A percentile compares a stretch with the other conserved stretches of the same genome.
Evolutionary conservation across 2,888 invertebrate genomes (phyloP).

Genomic region (Fragum whitleyi): DNA sequence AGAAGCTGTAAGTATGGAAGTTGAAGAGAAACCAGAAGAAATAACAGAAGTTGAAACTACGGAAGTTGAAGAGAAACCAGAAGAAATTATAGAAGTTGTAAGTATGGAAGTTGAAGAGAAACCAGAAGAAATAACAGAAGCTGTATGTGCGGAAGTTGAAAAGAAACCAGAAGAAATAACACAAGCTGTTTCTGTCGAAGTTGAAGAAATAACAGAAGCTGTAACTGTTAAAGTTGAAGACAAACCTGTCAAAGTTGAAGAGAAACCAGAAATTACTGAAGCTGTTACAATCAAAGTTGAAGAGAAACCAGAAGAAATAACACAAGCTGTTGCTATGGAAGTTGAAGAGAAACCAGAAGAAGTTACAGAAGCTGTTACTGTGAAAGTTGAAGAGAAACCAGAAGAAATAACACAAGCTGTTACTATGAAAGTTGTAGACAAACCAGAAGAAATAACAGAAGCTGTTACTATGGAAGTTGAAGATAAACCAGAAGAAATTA

Average conservation of each 20-base stretch:
- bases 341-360: slow-evolving; percentile 23
- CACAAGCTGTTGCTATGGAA: slow-evolving; percentile 20
- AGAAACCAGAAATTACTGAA: neutral
- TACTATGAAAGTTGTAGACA: neutral
- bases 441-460: no score
- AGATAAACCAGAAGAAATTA: slow-evolving; percentile 21
- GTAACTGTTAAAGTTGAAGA: slow-evolving; percentile 27
- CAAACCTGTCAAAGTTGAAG: neutral
- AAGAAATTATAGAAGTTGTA: no score
- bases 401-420: slow-evolving; percentile 5
- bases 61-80: no score
- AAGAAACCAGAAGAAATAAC: slow-evolving; percentile 9
- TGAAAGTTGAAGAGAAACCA: slow-evolving; percentile 24
- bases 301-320: slow-evolving; percentile 22
- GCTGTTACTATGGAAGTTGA: slow-evolving; percentile 35
- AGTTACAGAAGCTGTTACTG: slow-evolving; percentile 29
- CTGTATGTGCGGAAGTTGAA: slow-evolving; percentile 13
- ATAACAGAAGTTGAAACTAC: slow-evolving; percentile 1
- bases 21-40: slow-evolving; percentile 12
- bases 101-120: slow-evolving; percentile 15
- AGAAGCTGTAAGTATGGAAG: no score
- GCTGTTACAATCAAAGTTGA: slow-evolving; percentile 32
- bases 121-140: neutral
- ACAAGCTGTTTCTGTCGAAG: neutral
- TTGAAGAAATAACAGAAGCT: slow-evolving; percentile 3